Evolutionary conservation across 2,888 invertebrate genomes (phyloP).

Genomic region (Acleris cristana): DNA sequence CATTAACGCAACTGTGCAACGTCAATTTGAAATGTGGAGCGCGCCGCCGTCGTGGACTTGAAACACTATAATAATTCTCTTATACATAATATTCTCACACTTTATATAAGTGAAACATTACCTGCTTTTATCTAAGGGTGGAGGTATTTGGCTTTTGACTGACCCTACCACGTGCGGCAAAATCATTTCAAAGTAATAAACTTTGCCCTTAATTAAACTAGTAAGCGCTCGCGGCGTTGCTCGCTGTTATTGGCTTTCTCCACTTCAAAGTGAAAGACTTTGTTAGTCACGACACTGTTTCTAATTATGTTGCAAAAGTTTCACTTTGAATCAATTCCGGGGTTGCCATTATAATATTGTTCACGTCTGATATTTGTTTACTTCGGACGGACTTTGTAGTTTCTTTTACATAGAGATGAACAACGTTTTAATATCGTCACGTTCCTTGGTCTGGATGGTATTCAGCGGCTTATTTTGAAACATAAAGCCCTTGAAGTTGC

Average conservation of each 20-base stretch:
- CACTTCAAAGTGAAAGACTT: slow-evolving; percentile 4
- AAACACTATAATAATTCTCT: too few species aligned
- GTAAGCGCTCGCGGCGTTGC: neutral
- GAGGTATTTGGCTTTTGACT: neutral
- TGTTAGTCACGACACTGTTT: slow-evolving; percentile 1
- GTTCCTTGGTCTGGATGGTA: too few species aligned
- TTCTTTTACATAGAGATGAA: too few species aligned
- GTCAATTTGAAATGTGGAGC: too few species aligned
- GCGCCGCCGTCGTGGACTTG: too few species aligned
- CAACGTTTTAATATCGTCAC: too few species aligned
- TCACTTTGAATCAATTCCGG: neutral
- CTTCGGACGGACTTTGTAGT: neutral
- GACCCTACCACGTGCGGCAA: neutral
- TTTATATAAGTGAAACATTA: too few species aligned
- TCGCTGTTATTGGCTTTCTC: slow-evolving; percentile 5
- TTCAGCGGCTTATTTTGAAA: too few species aligned
- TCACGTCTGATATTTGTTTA: neutral
- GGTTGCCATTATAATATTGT: neutral
- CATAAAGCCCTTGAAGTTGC: too few species aligned
- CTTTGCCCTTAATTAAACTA: neutral
- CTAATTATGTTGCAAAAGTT: slow-evolving; percentile 7
- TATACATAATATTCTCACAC: too few species aligned
- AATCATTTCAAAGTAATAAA: slow-evolving; percentile 2
- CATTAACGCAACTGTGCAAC: too few species aligned
- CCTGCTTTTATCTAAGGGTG: neutral